phyloP scores from a whole-genome alignment of 2,888 invertebrate species.

The Nasonia oneida region DNA sequence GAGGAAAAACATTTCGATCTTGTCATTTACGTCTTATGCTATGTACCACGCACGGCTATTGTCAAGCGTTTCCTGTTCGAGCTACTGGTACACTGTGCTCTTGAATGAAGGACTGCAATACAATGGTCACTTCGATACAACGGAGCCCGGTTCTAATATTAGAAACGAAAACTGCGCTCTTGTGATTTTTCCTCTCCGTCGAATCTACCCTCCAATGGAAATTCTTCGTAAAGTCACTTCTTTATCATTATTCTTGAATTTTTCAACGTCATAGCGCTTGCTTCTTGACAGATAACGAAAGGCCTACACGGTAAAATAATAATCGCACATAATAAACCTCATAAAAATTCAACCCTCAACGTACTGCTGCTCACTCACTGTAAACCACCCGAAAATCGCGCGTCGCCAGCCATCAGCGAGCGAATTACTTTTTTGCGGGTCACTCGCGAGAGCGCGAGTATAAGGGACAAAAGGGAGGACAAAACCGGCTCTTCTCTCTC shows the following conservation, averaged over 20 bases:
- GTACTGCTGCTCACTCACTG: neutral
- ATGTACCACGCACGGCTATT: neutral
- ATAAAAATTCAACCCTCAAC: neutral
- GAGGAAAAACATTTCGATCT: conserved; percentile 3
- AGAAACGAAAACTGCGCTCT: neutral
- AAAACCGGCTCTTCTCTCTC: conserved; percentile 26
- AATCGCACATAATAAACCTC: neutral
- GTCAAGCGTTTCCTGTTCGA: neutral
- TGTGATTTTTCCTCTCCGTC: neutral
- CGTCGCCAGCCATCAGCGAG: neutral
- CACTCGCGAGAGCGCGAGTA: neutral
- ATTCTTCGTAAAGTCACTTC: conserved; percentile 5
- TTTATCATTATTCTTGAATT: conserved; percentile 3
- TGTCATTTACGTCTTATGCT: neutral
- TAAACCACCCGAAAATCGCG: neutral
- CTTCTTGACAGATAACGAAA: no score
- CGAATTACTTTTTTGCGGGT: conserved; percentile 32
- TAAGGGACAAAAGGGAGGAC: conserved; percentile 46
- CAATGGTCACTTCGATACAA: conserved; percentile 8
- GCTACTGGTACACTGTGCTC: neutral
- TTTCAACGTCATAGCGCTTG: neutral
- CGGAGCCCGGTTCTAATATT: neutral
- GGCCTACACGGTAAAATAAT: no score
- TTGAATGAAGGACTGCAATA: neutral
- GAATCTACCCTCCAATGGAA: neutral